Percentiles rank a stretch among this genome's conserved stretches.
Conservation (phyloP, 2,888 invertebrate species). For the Scaptomyza cyrtandrae region DNA sequence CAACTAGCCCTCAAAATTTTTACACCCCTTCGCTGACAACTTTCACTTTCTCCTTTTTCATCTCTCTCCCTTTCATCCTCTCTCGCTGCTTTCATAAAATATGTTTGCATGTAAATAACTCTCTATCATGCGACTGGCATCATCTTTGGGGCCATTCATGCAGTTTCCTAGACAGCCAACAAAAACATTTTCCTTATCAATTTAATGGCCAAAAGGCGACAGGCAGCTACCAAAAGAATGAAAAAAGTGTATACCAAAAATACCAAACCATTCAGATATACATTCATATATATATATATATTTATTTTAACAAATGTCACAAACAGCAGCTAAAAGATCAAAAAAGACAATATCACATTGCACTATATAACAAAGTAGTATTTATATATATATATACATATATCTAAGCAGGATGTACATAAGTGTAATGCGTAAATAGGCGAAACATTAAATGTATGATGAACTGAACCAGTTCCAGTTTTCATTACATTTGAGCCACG, state of each 20-base stretch:
- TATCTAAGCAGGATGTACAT: conserved; percentile 5
- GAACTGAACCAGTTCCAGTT: conserved; percentile 33
- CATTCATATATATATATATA: conserved; percentile 7
- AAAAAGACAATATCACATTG: conserved; percentile 38
- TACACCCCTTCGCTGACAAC: background rate
- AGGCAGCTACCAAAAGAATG: conserved; percentile 28
- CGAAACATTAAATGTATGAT: conserved; percentile 49
- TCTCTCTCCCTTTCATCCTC: too few relatives aligned
- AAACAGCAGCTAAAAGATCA: conserved; percentile 58
- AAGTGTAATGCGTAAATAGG: conserved; percentile 18
- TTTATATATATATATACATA: conserved; percentile 7
- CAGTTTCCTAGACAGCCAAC: conserved; percentile 55
- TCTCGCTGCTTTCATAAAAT: background rate
- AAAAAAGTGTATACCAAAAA: conserved; percentile 6
- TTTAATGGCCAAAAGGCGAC: conserved; percentile 82
- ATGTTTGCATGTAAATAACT: background rate
- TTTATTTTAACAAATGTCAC: conserved; percentile 62
- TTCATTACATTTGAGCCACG: conserved; percentile 30
- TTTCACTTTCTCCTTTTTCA: too few relatives aligned
- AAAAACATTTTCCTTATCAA: conserved; percentile 74
- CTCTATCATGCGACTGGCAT: conserved; percentile 66
- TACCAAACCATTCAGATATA: background rate
- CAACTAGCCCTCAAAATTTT: too few relatives aligned
- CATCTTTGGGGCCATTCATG: conserved; percentile 49
- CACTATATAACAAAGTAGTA: conserved; percentile 37